Percentiles rank a stretch among this genome's conserved stretches.
phyloP scores from a whole-genome alignment of 2,113 vertebrate species.

The Centropus bengalensis region DNA sequence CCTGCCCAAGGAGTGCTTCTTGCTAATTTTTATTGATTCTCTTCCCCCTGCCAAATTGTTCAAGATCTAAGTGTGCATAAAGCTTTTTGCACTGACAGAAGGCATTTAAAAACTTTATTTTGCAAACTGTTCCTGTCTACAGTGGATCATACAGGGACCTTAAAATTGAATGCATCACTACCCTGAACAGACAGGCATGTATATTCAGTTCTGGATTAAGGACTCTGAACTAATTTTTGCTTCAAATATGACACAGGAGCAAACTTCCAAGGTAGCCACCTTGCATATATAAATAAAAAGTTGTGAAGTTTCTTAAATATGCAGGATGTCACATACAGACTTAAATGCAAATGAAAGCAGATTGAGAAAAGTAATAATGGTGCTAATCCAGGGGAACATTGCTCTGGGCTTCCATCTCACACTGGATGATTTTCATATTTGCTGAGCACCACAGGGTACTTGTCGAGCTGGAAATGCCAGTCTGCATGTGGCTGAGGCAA shows the following conservation, averaged over 20 bases:
- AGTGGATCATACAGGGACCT: neutral
- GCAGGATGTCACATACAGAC: neutral
- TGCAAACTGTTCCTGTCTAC: neutral
- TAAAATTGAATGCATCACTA: neutral
- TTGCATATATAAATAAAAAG: neutral
- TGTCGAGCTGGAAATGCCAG: conserved; percentile 20
- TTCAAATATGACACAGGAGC: neutral
- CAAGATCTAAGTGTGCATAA: neutral
- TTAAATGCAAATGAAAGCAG: conserved; percentile 50
- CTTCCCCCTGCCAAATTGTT: neutral
- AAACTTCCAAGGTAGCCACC: neutral
- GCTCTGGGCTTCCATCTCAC: conserved; percentile 39
- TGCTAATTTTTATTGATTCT: neutral
- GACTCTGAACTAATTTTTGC: neutral
- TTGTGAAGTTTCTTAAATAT: neutral
- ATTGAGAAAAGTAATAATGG: conserved; percentile 35
- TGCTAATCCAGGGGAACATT: conserved; percentile 31
- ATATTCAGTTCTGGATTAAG: neutral
- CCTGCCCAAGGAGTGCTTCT: neutral
- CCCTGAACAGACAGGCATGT: neutral
- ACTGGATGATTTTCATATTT: conserved; percentile 53
- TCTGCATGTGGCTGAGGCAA: neutral
- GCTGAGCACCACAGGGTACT: conserved; percentile 1
- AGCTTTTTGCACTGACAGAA: neutral
- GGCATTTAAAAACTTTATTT: neutral